Evolutionary conservation across 2,888 invertebrate species (phyloP), one percentile per base, ranked within the genome.

Genomic region (Caenorhabditis japonica): DNA sequence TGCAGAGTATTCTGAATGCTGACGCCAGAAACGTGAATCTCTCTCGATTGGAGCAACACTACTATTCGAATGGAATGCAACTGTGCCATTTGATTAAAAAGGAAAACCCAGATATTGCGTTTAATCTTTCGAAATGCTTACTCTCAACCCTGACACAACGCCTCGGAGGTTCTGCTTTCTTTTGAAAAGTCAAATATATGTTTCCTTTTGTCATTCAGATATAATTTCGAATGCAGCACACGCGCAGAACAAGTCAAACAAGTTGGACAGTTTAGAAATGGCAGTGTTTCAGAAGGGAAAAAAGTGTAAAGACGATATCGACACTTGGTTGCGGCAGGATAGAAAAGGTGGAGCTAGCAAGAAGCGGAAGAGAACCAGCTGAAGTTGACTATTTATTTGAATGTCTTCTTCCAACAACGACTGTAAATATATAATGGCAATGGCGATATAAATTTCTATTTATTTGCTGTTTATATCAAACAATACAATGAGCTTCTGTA

Each of bases 131-230:
- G 3, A 61, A 72, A 33, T 76, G 78, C 56, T 56, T 79, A 38
- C 47, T 79, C 13, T 44, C 62, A 8, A 74, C 74, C n/a, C 44
- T 79, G 5, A 74, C 76, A 3, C 76, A 79, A 44, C 66, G 78
- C 15, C 59, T 78, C 12, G 76, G 71, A 62, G 74, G 76, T 76
- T 25, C 43, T 25, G 3, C n/a, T 60, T 15, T 34, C 17, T 44
- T n/a, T n/a, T n/a, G n/a, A n/a, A n/a, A n/a, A n/a, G n/a, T n/a
- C n/a, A n/a, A n/a, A 30, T 30, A 30, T 7, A n/a, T 7, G 30
- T 30, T 30, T 30, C 30, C 30, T 10, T 52, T 25, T n/a, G n/a
- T n/a, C 27, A 58, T 73, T 30, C 64, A 76, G 76, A 59, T 15
- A 68, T 79, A 4, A 43, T 79, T 10, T 61, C 76, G 36, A 79